Evolutionary conservation across 2,888 invertebrate species (phyloP), one percentile per base, ranked within the genome.

Genomic region (Ophion slaviceki): DNA sequence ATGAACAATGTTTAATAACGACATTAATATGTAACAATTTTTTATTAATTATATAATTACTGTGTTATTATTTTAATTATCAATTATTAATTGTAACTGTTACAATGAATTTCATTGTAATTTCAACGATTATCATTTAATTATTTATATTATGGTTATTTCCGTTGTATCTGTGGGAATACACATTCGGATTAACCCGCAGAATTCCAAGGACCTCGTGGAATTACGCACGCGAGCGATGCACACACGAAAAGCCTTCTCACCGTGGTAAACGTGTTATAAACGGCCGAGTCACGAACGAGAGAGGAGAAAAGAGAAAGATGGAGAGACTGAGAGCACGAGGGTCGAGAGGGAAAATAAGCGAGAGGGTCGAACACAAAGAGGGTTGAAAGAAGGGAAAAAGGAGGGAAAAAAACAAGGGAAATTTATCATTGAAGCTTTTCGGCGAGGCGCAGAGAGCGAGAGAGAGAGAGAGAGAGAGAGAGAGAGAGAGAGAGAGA

Each of bases 191-290:
- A 64, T 77, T 53, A 68, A 47, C 36, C 78, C 68, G 67, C 67
- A 75, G 64, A 78, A 82, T 82, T 81, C 78, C 85, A 81, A 85
- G 81, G 85, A 79, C 75, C 75, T 66, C 32, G 68, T 76, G 11
- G 80, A 84, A 83, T 83, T 66, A 80, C 77, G 80, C 84, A 84
- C 84, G 80, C 80, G 77, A 84, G 40, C 74, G n/a, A 74, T 67
- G 62, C 74, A 79, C 59, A 64, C 83, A 83, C 83, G 79, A 79
- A 53, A 74, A 80, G 59, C 40, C 61, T 53, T 47, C 68, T 75
- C 67, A 36, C 72, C 59, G 47, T 32, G 71, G 57, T 71, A 83
- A 83, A 83, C 74, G 72, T 57, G 78, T 62, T 79, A 74, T 68
- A 83, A 83, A 79, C 74, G 83, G 61, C 61, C 74, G 17, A 74